Percentiles rank a stretch among this genome's conserved stretches.
These are phyloP conservation scores for Ibycter americanus DNA, from an alignment of 2,797 vertebrate species.

Conservation along the genomic window DNA sequence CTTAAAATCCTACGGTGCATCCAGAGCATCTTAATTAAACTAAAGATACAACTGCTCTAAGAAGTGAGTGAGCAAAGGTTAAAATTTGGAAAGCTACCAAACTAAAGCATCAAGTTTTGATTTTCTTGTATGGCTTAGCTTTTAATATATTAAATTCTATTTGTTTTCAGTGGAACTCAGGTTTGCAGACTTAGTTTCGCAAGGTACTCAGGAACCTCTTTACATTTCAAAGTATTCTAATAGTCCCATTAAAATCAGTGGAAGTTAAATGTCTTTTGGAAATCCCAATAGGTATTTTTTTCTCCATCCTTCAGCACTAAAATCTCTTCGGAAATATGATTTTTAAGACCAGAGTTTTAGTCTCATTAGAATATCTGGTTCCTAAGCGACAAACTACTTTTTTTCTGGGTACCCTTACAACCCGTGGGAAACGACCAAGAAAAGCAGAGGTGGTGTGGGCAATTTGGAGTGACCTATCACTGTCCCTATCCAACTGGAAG, in stretches of 20 bases:
- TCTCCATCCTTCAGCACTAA: background rate
- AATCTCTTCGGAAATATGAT: background rate
- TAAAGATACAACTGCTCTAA: background rate
- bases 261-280: background rate
- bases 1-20: background rate
- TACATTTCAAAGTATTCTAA: background rate
- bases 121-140: background rate
- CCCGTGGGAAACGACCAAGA: background rate
- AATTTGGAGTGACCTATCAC: background rate
- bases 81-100: background rate
- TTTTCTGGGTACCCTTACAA: background rate
- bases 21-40: background rate
- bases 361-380: background rate
- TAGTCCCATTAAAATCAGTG: background rate
- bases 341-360: background rate
- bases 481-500: background rate
- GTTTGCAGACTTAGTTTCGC: background rate
- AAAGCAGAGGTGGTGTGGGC: background rate
- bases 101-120: background rate
- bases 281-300: background rate
- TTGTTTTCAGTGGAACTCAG: background rate
- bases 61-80: background rate
- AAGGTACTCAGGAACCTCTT: background rate
- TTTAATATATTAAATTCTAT: background rate
- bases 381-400: background rate